Evolutionary conservation across 2,888 invertebrate species (phyloP), one percentile per base, ranked within the genome.

Genomic region (Oscheius onirici): DNA sequence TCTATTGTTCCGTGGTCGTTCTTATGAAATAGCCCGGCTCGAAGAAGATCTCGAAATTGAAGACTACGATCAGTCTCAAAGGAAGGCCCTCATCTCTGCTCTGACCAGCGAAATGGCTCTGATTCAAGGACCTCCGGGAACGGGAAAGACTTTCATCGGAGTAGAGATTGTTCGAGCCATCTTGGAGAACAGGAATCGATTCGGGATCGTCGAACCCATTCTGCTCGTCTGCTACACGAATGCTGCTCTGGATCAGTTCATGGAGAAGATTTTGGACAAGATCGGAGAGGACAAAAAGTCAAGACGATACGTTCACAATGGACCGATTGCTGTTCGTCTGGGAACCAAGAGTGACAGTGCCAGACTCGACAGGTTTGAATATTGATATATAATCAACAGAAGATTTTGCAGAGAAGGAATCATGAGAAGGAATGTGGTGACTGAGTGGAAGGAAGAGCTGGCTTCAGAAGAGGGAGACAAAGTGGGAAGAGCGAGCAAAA

Each of bases 101-200:
- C 84, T 94, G 1, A 92, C 91, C 0, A 90, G 91, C 83, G 92
- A 93, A 88, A 91, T 94, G 5, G 91, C 91, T 0, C 90, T 94
- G 0, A 93, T 94, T 74, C 94, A 94, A 90, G 94, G 94, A 0
- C 94, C 94, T 0, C 94, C 94, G 0, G 94, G 94, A 1, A 94
- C 94, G 0, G 94, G 82, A 68, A 82, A 82, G 71, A 82, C 82
- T 44, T 77, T 79, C 66, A 74, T 82, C 13, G 82, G 82, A 6
- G 79, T 73, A 22, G 65, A 79, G 70, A 77, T 76, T 46, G 72
- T 2, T 34, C 69, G 73, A 24, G 71, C 77, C n/a, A 70, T 83
- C 28, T 71, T 84, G 57, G 75, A 71, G 20, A 84, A 83, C 55
- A 58, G 76, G 8, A 20, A 22, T 8, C 71, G 75, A 24, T 83